A percentile compares a stretch with the other conserved stretches of the same genome.
These are phyloP conservation scores for Vulpes vulpes DNA, from an alignment of 2,113 vertebrate genomes.

Conservation along the genomic window DNA sequence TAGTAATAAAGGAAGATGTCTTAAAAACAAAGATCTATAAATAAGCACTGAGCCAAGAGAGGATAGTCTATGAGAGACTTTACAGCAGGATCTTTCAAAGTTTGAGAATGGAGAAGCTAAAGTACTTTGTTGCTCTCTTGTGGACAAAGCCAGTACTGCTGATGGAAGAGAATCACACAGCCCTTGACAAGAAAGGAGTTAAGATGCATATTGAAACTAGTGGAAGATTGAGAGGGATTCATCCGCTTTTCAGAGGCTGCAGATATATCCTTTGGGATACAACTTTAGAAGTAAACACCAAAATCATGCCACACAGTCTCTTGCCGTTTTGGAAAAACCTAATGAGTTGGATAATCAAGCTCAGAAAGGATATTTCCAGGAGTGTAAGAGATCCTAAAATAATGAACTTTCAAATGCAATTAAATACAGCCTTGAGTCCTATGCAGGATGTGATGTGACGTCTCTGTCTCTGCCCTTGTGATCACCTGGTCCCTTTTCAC, in stretches of 20 bases:
- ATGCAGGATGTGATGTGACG: not conserved
- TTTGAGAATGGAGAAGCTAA: not conserved
- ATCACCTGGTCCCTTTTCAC: not conserved
- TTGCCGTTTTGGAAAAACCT: not conserved
- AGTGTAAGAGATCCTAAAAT: not conserved
- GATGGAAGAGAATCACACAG: not conserved
- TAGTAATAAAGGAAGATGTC: not conserved
- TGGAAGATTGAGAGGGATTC: not conserved
- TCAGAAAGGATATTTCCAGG: not conserved
- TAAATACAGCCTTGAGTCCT: not conserved
- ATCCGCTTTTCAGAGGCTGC: constrained; percentile 29
- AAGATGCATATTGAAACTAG: not conserved
- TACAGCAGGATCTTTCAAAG: not conserved
- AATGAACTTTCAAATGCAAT: not conserved
- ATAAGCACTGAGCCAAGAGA: not conserved
- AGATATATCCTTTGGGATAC: not conserved
- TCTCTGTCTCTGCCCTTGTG: not conserved
- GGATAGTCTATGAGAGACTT: not conserved
- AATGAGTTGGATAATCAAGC: not conserved
- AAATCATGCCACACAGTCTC: not conserved
- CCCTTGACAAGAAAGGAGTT: not conserved
- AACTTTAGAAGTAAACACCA: constrained; percentile 18
- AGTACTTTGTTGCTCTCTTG: constrained; percentile 56
- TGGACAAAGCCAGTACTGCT: constrained; percentile 65
- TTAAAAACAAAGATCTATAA: constrained; percentile 12